Evolutionary conservation across 1,140 invertebrate species (phyloP), one percentile per base, ranked within the genome.

Genomic region (Papilio xuthus): DNA sequence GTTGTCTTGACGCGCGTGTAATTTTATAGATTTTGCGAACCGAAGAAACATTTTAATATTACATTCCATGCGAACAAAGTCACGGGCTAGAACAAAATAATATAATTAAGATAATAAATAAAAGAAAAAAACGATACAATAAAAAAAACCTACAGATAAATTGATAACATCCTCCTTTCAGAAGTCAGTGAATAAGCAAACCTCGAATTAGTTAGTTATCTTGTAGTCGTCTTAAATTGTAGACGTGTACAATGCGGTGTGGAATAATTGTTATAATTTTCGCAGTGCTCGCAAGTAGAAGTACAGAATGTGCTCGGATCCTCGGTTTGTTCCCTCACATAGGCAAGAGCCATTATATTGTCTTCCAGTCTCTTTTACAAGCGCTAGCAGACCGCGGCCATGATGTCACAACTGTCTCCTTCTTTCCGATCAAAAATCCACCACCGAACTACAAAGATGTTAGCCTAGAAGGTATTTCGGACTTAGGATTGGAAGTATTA

Each of bases 361-460:
- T 96, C 10, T 96, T 96, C 84, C 92, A 95, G 23, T 96, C 96
- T 0, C 88, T 97, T 1, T 84, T 97, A 0, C 86, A 94, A 50
- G 95, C 91, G 50, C 84, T 97, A 53, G 95, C 95, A 0, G 87
- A 89, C 23, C 94, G 95, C 13, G 96, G 96, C 1, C 96, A 97
- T 83, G 89, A 96, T 10, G 56, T 97, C 4, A 96, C 95, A 0
- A 94, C 97, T 1, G 87, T 96, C 6, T 96, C 96, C 3, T 95
- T 95, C 75, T 94, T 94, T 78, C 89, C 92, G 1, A 32, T 87
- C 1, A 84, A 86, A 78, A 79, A 89, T 32, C 89, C 89, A 42
- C 85, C 84, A 8, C 82, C 84, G 20, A 92, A 91, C 53, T 93
- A 91, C 85, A 92, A 85, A 1, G 86, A 90, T 74, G 79, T 92